These are phyloP conservation scores for Gallinago paraguaiae DNA, from an alignment of 2,113 vertebrate species.

Conservation along the genomic window DNA sequence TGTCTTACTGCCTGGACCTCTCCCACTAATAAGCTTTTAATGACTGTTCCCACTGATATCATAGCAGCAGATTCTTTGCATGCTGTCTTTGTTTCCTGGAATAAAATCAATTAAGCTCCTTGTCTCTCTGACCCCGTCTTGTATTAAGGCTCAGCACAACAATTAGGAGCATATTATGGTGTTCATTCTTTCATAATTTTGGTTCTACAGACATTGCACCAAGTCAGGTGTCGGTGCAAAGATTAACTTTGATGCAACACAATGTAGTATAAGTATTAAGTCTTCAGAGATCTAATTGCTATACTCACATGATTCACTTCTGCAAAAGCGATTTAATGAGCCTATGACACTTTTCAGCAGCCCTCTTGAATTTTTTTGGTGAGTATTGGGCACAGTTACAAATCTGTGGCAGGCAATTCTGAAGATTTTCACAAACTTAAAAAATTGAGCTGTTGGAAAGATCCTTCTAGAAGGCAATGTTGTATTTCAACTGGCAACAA, in stretches of 20 bases:
- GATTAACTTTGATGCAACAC: not conserved
- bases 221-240: slow-evolving; percentile 5
- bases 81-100: slow-evolving; percentile 30
- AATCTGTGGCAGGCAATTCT: not conserved
- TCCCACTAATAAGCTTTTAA: slow-evolving; percentile 65
- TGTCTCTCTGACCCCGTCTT: slow-evolving; percentile 28
- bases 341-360: not conserved
- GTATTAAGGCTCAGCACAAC: slow-evolving; percentile 4
- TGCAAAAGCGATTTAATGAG: not conserved
- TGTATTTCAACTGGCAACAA: too few species aligned
- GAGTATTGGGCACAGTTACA: not conserved
- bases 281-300: slow-evolving; percentile 29
- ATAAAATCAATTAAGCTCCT: slow-evolving; percentile 60
- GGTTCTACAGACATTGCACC: slow-evolving; percentile 4
- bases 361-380: not conserved
- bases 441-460: not conserved
- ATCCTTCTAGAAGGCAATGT: not conserved
- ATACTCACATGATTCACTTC: not conserved
- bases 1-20: slow-evolving; percentile 5
- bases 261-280: not conserved
- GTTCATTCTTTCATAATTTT: not conserved
- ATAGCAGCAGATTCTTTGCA: not conserved
- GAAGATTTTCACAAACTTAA: slow-evolving; percentile 5
- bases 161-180: slow-evolving; percentile 12
- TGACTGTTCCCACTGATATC: slow-evolving; percentile 17